Conservation (phyloP, 2,888 invertebrate species). For the Chesias legatella region DNA sequence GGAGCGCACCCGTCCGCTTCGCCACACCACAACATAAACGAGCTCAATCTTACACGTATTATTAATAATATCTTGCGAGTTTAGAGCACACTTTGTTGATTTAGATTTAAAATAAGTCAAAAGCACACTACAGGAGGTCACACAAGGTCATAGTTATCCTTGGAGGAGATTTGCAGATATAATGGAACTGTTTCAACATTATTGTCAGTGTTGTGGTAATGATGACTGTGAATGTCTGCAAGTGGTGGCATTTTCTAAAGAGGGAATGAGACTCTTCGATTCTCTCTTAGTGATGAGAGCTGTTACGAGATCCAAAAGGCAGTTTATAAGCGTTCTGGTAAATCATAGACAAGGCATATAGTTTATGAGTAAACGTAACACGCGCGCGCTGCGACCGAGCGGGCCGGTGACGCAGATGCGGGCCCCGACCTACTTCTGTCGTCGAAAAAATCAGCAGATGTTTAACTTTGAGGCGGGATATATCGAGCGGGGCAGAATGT, state of each 20-base stretch:
- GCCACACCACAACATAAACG: conserved; percentile 36
- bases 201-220: no score
- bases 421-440: conserved; percentile 80
- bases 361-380: conserved; percentile 70
- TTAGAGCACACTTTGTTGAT: conserved; percentile 5
- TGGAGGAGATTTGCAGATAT: no score
- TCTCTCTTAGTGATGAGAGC: conserved; percentile 6
- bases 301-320: conserved; percentile 17
- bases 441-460: conserved; percentile 75
- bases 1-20: conserved; percentile 40
- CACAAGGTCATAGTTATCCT: neutral
- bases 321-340: conserved; percentile 17
- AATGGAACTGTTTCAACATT: no score
- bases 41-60: conserved; percentile 31
- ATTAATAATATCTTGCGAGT: conserved; percentile 7
- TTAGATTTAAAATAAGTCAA: conserved; percentile 3
- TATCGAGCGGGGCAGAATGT: conserved; percentile 73
- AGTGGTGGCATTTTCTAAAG: no score
- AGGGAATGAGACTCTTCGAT: neutral
- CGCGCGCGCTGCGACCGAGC: conserved; percentile 47
- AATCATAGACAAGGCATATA: conserved; percentile 43
- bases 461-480: conserved; percentile 71
- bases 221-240: no score
- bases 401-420: conserved; percentile 68
- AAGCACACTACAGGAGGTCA: neutral